Conservation (phyloP, 2,888 invertebrate species). For the Drosophila nigricruria region DNA sequence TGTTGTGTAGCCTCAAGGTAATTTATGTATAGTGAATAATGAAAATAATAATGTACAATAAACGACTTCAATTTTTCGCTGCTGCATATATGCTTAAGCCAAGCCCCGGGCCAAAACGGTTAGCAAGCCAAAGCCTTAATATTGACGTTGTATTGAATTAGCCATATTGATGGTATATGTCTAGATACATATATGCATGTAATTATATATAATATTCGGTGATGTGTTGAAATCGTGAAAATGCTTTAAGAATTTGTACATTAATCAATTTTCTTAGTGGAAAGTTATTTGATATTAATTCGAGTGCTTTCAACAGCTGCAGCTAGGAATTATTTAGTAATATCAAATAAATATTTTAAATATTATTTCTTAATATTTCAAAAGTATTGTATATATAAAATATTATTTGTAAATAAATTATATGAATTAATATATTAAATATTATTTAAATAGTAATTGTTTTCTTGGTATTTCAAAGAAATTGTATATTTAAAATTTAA, state of each 20-base stretch:
- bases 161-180: slow-evolving; percentile 15
- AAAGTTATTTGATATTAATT: background rate
- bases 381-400: no score
- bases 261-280: background rate
- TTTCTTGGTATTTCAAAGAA: no score
- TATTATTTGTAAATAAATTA: no score
- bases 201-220: background rate
- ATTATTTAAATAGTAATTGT: no score
- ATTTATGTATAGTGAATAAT: slow-evolving; percentile 77
- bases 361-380: no score
- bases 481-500: no score
- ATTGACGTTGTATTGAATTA: slow-evolving; percentile 35
- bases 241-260: background rate
- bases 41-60: slow-evolving; percentile 69
- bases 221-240: background rate
- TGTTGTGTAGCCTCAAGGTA: slow-evolving; percentile 60
- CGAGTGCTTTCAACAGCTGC: background rate
- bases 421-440: no score
- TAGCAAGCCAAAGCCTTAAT: slow-evolving; percentile 14
- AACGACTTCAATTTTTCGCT: slow-evolving; percentile 44
- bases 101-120: slow-evolving; percentile 8
- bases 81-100: slow-evolving; percentile 19
- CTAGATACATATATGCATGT: no score
- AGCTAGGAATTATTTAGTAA: background rate
- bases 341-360: background rate